A percentile compares a stretch with the other conserved stretches of the same genome.
These are phyloP conservation scores for Troilus luridus DNA, from an alignment of 2,888 invertebrate species.

Conservation along the genomic window DNA sequence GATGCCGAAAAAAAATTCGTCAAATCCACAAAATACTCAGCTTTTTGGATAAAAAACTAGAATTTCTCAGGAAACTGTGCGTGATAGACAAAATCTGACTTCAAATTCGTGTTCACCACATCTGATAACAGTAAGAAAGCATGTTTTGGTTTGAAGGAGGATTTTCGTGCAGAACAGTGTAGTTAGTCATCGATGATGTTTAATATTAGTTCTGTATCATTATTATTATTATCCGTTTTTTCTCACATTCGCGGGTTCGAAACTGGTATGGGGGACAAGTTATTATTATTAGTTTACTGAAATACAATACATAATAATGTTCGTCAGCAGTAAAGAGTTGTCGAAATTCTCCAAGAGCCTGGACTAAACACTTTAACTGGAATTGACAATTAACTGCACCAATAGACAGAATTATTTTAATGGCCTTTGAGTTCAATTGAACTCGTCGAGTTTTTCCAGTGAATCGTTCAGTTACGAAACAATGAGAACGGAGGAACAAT, in stretches of 20 bases:
- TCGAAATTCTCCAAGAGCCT: neutral
- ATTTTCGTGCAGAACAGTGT: too few species aligned
- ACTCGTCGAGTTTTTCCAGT: conserved; percentile 2
- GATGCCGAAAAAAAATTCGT: too few species aligned
- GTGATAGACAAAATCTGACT: too few species aligned
- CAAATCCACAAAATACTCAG: too few species aligned
- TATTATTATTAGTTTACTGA: neutral
- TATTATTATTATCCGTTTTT: neutral
- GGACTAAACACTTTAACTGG: neutral
- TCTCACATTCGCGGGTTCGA: too few species aligned
- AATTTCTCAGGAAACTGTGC: too few species aligned
- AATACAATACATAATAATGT: neutral
- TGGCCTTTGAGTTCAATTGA: conserved; percentile 1
- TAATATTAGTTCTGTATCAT: neutral
- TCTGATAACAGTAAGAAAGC: too few species aligned
- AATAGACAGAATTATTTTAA: neutral
- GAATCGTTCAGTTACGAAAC: conserved; percentile 38
- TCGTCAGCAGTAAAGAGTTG: neutral
- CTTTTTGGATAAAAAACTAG: too few species aligned
- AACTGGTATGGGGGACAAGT: too few species aligned
- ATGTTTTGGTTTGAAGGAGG: too few species aligned
- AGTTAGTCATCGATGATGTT: too few species aligned
- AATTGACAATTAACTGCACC: neutral
- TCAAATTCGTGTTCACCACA: too few species aligned
- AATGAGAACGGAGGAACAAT: neutral